Conservation (phyloP, 2,888 invertebrate genomes). For the Callosobruchus maculatus region DNA sequence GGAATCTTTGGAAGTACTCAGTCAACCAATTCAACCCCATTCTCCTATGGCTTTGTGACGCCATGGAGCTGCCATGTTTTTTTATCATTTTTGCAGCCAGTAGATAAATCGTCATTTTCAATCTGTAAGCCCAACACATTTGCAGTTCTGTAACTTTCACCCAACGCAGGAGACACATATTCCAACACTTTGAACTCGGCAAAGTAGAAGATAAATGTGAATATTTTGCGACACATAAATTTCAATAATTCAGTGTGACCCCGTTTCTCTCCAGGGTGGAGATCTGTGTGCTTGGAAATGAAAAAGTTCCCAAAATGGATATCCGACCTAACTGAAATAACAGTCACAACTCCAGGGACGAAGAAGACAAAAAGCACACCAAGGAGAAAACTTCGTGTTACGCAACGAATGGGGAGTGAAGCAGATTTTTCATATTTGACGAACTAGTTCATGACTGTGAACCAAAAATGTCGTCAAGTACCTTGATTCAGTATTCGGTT, state of each 20-base stretch:
- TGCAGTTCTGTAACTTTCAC: background rate
- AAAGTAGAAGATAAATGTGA: constrained; percentile 3
- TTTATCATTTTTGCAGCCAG: background rate
- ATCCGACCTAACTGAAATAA: background rate
- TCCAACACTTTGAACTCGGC: background rate
- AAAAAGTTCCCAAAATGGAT: background rate
- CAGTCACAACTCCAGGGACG: background rate
- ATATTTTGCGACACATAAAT: constrained; percentile 5
- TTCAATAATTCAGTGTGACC: background rate
- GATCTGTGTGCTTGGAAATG: background rate
- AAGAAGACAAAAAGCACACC: background rate
- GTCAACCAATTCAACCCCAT: too few relatives aligned
- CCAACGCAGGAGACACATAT: background rate
- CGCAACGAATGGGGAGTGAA: background rate
- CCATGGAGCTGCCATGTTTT: too few relatives aligned
- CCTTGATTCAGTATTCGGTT: too few relatives aligned
- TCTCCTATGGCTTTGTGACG: too few relatives aligned
- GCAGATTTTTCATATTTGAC: too few relatives aligned
- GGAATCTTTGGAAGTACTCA: too few relatives aligned
- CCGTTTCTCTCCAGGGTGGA: background rate
- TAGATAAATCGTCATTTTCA: background rate
- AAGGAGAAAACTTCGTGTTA: background rate
- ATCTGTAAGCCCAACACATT: background rate
- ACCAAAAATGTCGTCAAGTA: too few relatives aligned
- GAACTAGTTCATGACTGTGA: too few relatives aligned